Conservation (phyloP, 2,797 vertebrate species). For the Amblyraja radiata region DNA sequence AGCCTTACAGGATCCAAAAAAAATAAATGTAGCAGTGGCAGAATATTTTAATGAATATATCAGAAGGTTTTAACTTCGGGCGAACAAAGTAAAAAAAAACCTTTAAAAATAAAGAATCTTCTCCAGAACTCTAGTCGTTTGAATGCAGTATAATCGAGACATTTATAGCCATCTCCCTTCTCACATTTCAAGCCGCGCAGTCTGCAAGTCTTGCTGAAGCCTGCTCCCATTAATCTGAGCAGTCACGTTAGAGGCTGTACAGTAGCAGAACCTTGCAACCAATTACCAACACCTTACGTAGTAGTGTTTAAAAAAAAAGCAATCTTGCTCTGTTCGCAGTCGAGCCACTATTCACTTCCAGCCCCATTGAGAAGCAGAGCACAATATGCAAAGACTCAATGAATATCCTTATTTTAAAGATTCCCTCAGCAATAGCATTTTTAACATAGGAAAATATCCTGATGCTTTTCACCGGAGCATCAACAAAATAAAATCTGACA, state of each 20-base stretch:
- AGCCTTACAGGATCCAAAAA: slow-evolving; percentile 12
- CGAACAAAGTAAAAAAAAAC: not conserved
- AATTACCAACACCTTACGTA: slow-evolving; percentile 35
- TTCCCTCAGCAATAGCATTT: not conserved
- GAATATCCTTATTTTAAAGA: not conserved
- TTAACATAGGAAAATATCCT: not conserved
- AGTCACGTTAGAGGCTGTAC: slow-evolving; percentile 38
- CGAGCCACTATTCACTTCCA: slow-evolving; percentile 5
- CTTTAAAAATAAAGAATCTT: not conserved
- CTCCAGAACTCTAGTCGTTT: not conserved
- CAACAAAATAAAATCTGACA: not conserved
- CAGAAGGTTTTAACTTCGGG: slow-evolving; percentile 2
- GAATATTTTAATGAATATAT: not conserved
- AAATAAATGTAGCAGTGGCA: slow-evolving; percentile 8
- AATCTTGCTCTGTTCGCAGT: not conserved
- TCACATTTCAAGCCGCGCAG: slow-evolving; percentile 31
- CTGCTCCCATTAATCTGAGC: slow-evolving; percentile 29
- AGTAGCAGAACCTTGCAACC: slow-evolving; percentile 31
- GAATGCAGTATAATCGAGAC: slow-evolving; percentile 26
- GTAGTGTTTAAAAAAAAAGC: not conserved
- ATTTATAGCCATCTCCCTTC: slow-evolving; percentile 20
- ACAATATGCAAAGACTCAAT: not conserved
- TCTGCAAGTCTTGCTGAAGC: slow-evolving; percentile 31
- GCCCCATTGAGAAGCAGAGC: not conserved
- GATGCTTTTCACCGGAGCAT: not conserved